Percentiles rank a stretch among this genome's conserved stretches.
Evolutionary conservation across 1,140 invertebrate genomes (phyloP).

Genomic region (Dendroctonus ponderosae): DNA sequence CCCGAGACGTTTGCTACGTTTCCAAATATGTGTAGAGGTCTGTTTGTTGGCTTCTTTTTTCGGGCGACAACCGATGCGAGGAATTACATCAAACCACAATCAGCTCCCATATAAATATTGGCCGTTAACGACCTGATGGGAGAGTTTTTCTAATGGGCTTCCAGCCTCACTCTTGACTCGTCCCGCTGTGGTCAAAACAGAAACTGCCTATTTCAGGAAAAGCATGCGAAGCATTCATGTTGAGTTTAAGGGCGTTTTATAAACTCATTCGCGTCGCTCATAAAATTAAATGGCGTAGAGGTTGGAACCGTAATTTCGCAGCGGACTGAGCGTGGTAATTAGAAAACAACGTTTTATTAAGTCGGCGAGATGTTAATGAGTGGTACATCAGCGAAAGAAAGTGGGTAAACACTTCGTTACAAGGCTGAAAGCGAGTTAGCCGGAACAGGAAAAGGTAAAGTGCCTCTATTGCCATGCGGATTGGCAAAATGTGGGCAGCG

Average conservation of each 20-base stretch:
- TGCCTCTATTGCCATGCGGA: background rate
- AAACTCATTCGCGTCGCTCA: constrained; percentile 6
- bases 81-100: constrained; percentile 11
- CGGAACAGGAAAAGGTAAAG: constrained; percentile 5
- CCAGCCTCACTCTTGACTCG: no score
- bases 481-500: no score
- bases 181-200: no score
- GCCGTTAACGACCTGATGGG: no score
- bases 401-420: background rate
- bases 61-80: constrained; percentile 4
- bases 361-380: constrained; percentile 15
- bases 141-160: no score
- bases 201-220: no score
- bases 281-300: constrained; percentile 8
- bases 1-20: background rate
- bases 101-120: constrained; percentile 10
- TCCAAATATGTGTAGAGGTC: constrained; percentile 11
- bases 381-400: constrained; percentile 6
- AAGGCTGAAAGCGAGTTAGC: background rate
- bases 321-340: constrained; percentile 11
- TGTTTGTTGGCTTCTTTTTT: constrained; percentile 7
- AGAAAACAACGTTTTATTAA: constrained; percentile 16
- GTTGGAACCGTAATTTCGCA: constrained; percentile 6
- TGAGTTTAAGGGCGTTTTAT: background rate
- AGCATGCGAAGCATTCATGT: no score